These are phyloP conservation scores for Cephus spinipes DNA, from an alignment of 2,888 invertebrate species.

Conservation along the genomic window DNA sequence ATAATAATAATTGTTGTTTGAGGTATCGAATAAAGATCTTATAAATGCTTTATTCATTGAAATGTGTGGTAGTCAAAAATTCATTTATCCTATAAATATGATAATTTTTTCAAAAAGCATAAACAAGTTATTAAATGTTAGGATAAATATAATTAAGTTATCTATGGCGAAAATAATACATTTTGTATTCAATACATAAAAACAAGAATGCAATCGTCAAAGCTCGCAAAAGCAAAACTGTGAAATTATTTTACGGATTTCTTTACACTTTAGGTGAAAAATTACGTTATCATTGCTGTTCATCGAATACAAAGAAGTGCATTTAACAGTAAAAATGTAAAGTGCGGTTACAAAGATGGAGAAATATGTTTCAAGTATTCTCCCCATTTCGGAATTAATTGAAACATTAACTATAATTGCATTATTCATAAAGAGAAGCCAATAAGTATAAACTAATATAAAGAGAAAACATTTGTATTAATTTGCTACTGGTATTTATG, in stretches of 20 bases:
- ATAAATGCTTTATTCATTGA: not conserved
- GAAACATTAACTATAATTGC: not conserved
- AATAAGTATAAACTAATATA: not conserved
- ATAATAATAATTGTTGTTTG: not conserved
- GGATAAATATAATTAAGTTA: not conserved
- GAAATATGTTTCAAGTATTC: not conserved
- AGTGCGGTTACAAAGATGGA: not conserved
- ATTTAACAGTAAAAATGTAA: not conserved
- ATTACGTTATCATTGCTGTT: not conserved
- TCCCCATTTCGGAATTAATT: not conserved
- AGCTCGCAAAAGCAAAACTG: constrained; percentile 21
- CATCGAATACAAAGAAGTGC: not conserved
- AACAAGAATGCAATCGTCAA: not conserved
- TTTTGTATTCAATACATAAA: not conserved
- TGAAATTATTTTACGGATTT: constrained; percentile 20
- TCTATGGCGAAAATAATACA: not conserved
- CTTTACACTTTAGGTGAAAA: not conserved
- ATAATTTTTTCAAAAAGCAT: not conserved
- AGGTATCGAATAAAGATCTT: not conserved
- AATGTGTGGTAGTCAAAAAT: not conserved
- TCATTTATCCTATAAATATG: not conserved
- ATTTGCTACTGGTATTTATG: constrained; percentile 31
- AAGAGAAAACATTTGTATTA: not conserved
- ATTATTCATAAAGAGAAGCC: not conserved
- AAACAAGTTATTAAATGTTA: not conserved